Base-by-base conservation (phyloP, 2,797 vertebrate genomes). In the Aphelocoma californica region DNA sequence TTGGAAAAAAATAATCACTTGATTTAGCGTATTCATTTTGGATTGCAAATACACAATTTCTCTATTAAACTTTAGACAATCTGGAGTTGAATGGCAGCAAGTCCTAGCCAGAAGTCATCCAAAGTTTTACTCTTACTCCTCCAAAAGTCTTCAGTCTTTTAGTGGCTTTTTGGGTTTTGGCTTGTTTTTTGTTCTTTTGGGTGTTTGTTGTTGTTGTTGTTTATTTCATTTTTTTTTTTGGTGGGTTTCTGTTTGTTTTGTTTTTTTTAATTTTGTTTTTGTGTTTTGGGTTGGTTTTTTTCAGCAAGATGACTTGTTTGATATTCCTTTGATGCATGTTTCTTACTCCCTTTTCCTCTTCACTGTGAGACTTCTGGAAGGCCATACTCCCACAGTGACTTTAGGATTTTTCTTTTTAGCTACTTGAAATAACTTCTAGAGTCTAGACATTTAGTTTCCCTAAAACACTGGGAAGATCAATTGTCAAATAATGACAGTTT, bases 221-320 rank as follows among this genome's bases (percentile, higher is more conserved):
- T 26, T 29, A 18, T 42, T 42, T 42, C 42, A 42, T 42, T n/a
- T n/a, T n/a, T 16, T 42, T 42, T 42, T 42, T 42, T 42, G 42
- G 1, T 25, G 4, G 3, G 2, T 7, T 70, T 50, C 2, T 44
- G 2, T 2, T 11, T 25, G 15, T 9, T n/a, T 42, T 44, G 4
- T 34, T n/a, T 31, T 45, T 18, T n/a, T 54, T 72, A 36, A 14
- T 28, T 64, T 75, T 42, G 1, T 5, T 31, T 25, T 31, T 29
- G 7, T 6, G 15, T 48, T 32, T 29, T 14, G 2, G 4, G 20
- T 45, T 14, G n/a, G n/a, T 8, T 45, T 38, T 47, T 21, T 65
- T 29, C 3, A 62, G 7, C 28, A 73, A 84, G 42, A 31, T 17
- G 9, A 15, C 0, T 1, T 66, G 3, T 47, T 65, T 57, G 8